Percentiles rank a stretch among this genome's conserved stretches.
Evolutionary conservation across 2,797 vertebrate genomes (phyloP).

Genomic region (Botia almorhae): DNA sequence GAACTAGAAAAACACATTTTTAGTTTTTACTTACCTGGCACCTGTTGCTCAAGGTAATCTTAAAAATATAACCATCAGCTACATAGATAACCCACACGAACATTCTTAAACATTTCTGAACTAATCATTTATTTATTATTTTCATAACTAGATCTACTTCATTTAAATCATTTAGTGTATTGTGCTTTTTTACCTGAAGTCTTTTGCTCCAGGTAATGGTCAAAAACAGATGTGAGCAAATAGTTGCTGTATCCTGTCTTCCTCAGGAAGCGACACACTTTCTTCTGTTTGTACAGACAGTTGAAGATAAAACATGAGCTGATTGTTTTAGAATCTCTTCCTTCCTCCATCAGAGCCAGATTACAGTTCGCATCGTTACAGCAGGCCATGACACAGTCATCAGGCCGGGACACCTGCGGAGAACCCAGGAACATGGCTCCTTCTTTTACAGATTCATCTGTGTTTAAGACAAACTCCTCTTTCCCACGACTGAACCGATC

Average conservation of each 20-base stretch:
- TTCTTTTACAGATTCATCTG: conserved; percentile 84
- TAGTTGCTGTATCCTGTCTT: conserved; percentile 85
- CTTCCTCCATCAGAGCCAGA: conserved; percentile 85
- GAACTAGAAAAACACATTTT: neutral
- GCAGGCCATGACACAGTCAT: conserved; percentile 86
- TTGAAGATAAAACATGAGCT: conserved; percentile 87
- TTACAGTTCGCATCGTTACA: conserved; percentile 84
- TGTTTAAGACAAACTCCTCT: conserved; percentile 85
- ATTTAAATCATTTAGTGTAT: too few species aligned
- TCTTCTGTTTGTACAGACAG: conserved; percentile 88
- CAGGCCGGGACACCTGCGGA: conserved; percentile 66
- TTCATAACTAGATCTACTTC: neutral
- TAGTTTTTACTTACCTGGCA: neutral
- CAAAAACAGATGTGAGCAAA: conserved; percentile 78
- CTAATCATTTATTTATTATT: too few species aligned
- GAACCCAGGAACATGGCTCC: conserved; percentile 87
- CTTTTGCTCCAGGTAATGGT: conserved; percentile 66
- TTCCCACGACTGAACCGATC: conserved; percentile 75
- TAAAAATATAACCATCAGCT: neutral
- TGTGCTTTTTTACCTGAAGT: conserved; percentile 59
- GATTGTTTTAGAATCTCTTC: conserved; percentile 58
- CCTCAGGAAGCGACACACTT: conserved; percentile 86
- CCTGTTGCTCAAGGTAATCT: conserved; percentile 16
- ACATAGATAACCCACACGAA: neutral
- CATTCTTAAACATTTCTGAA: neutral